Evolutionary conservation across 2,888 invertebrate species (phyloP).

Genomic region (Machimus rusticus): DNA sequence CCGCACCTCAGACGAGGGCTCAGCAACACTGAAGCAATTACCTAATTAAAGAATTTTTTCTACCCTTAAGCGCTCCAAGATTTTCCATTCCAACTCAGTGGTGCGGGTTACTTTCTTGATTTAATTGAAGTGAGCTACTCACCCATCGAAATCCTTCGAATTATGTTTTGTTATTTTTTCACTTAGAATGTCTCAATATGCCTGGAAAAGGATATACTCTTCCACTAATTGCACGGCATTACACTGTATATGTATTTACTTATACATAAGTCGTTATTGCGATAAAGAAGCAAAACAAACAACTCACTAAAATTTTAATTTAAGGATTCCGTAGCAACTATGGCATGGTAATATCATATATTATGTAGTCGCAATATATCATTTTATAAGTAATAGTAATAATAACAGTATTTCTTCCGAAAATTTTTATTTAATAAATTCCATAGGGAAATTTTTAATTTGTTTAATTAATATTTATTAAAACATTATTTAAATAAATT

Average conservation of each 20-base stretch:
- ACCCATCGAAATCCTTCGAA: background rate
- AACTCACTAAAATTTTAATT: too few relatives aligned
- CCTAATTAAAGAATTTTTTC: conserved; percentile 22
- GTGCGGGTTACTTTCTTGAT: background rate
- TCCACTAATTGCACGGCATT: background rate
- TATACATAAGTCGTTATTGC: background rate
- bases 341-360: too few relatives aligned
- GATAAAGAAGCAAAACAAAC: background rate
- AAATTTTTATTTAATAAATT: too few relatives aligned
- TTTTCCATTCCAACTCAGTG: background rate
- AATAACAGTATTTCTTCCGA: too few relatives aligned
- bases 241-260: background rate
- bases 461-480: too few relatives aligned
- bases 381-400: too few relatives aligned
- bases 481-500: too few relatives aligned
- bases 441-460: too few relatives aligned
- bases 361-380: too few relatives aligned
- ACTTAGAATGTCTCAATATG: background rate
- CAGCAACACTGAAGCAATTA: conserved; percentile 7
- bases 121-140: conserved; percentile 15
- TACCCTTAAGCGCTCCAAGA: background rate
- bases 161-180: background rate
- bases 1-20: background rate
- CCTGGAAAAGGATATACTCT: background rate
- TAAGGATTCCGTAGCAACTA: too few relatives aligned